Evolutionary conservation across 1,140 invertebrate genomes (phyloP).

Genomic region (Heliconius hewitsoni): DNA sequence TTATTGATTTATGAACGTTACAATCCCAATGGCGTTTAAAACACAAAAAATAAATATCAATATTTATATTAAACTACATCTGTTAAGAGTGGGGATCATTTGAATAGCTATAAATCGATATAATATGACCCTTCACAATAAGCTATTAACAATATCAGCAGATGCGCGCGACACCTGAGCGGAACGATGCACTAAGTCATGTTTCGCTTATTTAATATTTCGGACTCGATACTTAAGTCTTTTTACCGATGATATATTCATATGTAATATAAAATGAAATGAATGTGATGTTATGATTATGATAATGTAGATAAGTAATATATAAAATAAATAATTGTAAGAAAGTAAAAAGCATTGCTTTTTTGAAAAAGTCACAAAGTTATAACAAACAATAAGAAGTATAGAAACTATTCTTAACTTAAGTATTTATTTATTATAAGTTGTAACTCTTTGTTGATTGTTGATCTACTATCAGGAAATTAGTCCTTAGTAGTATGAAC

Average conservation of each 20-base stretch:
- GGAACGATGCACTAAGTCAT: conserved; percentile 27
- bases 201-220: conserved; percentile 12
- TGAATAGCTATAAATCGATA: conserved; percentile 37
- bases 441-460: too few species aligned
- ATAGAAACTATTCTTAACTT: too few species aligned
- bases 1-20: neutral
- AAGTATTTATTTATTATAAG: too few species aligned
- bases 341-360: too few species aligned
- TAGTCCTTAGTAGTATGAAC: too few species aligned
- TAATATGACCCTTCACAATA: conserved; percentile 35
- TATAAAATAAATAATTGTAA: neutral
- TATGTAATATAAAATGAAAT: neutral
- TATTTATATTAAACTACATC: conserved; percentile 36
- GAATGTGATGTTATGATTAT: too few species aligned
- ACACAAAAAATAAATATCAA: neutral
- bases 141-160: conserved; percentile 34
- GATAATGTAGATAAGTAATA: neutral
- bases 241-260: neutral
- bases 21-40: conserved; percentile 2
- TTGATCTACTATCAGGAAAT: too few species aligned
- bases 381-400: too few species aligned
- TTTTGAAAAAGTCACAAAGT: too few species aligned
- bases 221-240: neutral
- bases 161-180: conserved; percentile 39
- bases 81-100: conserved; percentile 32